Evolutionary conservation across 1,140 invertebrate species (phyloP).

Genomic region (Diuraphis noxia): DNA sequence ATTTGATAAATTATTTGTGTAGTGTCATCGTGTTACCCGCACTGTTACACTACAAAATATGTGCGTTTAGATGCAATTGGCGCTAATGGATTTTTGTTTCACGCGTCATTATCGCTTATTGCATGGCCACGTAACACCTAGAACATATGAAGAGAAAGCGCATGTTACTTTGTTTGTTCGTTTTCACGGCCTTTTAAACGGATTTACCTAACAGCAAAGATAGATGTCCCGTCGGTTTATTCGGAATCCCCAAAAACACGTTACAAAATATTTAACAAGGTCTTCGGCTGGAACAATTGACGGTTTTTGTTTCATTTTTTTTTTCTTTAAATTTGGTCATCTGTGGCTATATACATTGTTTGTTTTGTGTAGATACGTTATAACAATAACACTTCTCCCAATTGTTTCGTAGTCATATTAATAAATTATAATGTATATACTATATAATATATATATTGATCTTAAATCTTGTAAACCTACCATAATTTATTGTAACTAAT

Average conservation of each 20-base stretch:
- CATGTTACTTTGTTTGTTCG: constrained; percentile 7
- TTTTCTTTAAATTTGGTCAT: not conserved
- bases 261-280: constrained; percentile 15
- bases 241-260: not conserved
- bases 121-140: not conserved
- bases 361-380: not conserved
- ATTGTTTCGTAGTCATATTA: not conserved
- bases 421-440: no score
- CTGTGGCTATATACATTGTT: not conserved
- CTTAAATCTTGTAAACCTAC: no score
- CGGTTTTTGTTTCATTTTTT: not conserved
- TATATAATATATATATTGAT: no score
- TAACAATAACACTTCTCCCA: not conserved
- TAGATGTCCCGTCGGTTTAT: not conserved
- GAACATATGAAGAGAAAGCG: constrained; percentile 17
- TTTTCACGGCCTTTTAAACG: constrained; percentile 36
- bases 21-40: constrained; percentile 3
- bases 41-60: not conserved
- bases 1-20: not conserved
- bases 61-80: constrained; percentile 5
- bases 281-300: not conserved
- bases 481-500: no score
- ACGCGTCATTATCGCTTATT: constrained; percentile 19
- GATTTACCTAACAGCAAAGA: not conserved
- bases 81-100: constrained; percentile 34